A percentile compares a stretch with the other conserved stretches of the same genome.
phyloP scores from a whole-genome alignment of 2,888 invertebrate genomes.

The Cerastis rubricosa region DNA sequence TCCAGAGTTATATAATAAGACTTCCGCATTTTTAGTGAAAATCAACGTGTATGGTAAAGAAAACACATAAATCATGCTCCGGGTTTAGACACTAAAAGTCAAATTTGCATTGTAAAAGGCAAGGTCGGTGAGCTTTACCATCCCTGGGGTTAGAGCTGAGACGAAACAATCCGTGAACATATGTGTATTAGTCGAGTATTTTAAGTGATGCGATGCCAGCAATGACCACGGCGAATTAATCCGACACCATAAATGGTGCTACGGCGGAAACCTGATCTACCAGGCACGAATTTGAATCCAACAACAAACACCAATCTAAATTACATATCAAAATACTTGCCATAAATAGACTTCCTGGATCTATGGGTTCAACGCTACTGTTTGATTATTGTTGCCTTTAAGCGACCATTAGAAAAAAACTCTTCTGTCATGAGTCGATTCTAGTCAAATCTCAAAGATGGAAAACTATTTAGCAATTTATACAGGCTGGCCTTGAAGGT shows the following conservation, averaged over 20 bases:
- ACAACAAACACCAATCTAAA: conserved; percentile 81
- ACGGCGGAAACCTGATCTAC: conserved; percentile 86
- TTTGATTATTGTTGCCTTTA: conserved; percentile 63
- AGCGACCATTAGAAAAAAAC: conserved; percentile 23
- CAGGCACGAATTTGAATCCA: conserved; percentile 79
- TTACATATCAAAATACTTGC: conserved; percentile 87
- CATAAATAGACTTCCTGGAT: conserved; percentile 88
- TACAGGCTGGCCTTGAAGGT: not conserved
- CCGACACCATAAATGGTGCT: conserved; percentile 85
- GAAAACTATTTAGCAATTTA: too few relatives aligned
- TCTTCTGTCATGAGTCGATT: conserved; percentile 35
- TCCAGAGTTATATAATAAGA: conserved; percentile 14
- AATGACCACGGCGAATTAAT: conserved; percentile 85
- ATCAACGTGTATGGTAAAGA: conserved; percentile 6
- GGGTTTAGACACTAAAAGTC: conserved; percentile 32
- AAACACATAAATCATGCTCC: conserved; percentile 32
- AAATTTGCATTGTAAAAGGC: conserved; percentile 29
- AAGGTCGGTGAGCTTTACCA: conserved; percentile 58
- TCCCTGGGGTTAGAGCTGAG: conserved; percentile 56
- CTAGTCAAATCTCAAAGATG: not conserved
- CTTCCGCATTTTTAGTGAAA: conserved; percentile 16
- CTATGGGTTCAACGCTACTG: conserved; percentile 74
- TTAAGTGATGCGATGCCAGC: conserved; percentile 67
- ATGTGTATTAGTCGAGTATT: conserved; percentile 67
- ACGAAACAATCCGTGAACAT: conserved; percentile 68